Percentiles rank a stretch among this genome's conserved stretches.
Evolutionary conservation across 2,888 invertebrate genomes (phyloP).

Genomic region (Eupithecia vulgata): DNA sequence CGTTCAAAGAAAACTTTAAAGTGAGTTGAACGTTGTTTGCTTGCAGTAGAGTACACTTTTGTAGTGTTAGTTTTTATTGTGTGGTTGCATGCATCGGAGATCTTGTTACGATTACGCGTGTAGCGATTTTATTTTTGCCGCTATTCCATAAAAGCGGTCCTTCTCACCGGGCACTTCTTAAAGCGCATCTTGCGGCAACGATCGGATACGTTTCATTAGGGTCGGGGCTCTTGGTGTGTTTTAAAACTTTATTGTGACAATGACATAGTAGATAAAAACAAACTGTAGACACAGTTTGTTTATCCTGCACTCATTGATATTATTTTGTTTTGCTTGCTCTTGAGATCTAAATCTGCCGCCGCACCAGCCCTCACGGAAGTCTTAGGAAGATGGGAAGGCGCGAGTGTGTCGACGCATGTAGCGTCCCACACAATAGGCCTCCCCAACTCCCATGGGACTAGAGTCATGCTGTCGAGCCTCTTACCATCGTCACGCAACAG

Average conservation of each 20-base stretch:
- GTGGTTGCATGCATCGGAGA: slow-evolving; percentile 63
- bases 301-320: not conserved
- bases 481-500: too few species aligned
- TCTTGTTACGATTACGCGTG: slow-evolving; percentile 61
- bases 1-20: slow-evolving; percentile 49
- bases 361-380: too few species aligned
- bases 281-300: not conserved
- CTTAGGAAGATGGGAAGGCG: too few species aligned
- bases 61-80: slow-evolving; percentile 46
- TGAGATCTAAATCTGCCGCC: too few species aligned
- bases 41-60: slow-evolving; percentile 51
- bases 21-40: slow-evolving; percentile 52
- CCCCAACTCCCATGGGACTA: too few species aligned
- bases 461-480: too few species aligned
- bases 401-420: too few species aligned
- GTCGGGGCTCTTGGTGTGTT: slow-evolving; percentile 46
- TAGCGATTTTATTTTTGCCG: slow-evolving; percentile 69
- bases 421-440: too few species aligned
- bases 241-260: slow-evolving; percentile 48
- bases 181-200: slow-evolving; percentile 55
- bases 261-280: not conserved
- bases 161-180: slow-evolving; percentile 67
- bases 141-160: slow-evolving; percentile 67
- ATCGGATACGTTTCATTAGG: slow-evolving; percentile 68
- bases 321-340: too few species aligned